A percentile compares a stretch with the other conserved stretches of the same genome.
Evolutionary conservation across 2,113 vertebrate species (phyloP).

Genomic region (Callocephalon fimbriatum): DNA sequence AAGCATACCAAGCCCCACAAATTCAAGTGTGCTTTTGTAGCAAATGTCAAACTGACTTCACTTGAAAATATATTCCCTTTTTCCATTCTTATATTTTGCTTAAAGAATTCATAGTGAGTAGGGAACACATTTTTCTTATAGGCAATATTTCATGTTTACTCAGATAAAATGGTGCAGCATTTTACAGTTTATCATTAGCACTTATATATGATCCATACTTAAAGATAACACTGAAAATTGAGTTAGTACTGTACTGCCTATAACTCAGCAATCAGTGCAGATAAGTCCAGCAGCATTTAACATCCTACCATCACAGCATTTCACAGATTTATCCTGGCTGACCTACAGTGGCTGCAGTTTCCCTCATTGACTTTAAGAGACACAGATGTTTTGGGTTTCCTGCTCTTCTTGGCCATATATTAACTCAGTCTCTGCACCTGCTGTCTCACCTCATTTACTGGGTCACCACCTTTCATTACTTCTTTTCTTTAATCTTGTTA

Average conservation of each 20-base stretch:
- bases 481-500: background rate
- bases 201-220: background rate
- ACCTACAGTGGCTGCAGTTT: background rate
- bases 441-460: constrained; percentile 15
- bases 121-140: background rate
- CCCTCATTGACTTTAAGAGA: background rate
- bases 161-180: background rate
- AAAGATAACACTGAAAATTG: background rate
- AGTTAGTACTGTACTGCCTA: background rate
- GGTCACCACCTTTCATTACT: background rate
- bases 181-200: background rate
- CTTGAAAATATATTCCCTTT: background rate
- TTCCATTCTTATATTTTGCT: background rate
- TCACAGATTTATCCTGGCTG: background rate
- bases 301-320: background rate
- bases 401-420: constrained; percentile 2
- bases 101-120: background rate
- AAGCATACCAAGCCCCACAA: background rate
- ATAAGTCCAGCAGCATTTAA: background rate
- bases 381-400: constrained; percentile 23
- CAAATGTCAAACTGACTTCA: background rate
- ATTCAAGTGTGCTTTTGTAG: background rate
- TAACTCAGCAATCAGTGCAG: background rate
- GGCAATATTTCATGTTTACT: background rate
- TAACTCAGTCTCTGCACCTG: constrained; percentile 55